Evolutionary conservation across 2,888 invertebrate genomes (phyloP), one percentile per base, ranked within the genome.

Genomic region (Diplolepis rosae): DNA sequence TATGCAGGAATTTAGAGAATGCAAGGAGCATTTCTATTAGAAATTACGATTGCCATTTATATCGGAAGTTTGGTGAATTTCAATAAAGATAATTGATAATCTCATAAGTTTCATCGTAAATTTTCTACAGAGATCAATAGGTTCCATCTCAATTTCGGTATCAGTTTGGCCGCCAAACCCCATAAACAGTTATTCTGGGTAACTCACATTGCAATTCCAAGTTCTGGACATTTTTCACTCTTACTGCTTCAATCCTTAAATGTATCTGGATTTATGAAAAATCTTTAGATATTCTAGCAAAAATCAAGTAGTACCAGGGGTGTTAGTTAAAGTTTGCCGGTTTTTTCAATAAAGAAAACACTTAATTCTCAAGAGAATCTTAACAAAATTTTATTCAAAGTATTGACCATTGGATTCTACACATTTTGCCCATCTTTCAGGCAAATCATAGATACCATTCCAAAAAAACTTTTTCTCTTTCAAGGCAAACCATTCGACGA

Each of bases 291-390:
- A 61, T 24, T 61, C 32, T 56, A 56, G 56, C 9, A 56, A 7
- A 61, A 61, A 24, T 61, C 61, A 61, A 61, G 61, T 35, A 39
- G 61, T 42, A 61, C n/a, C n/a, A n/a, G n/a, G n/a, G n/a, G n/a
- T n/a, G n/a, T n/a, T n/a, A n/a, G n/a, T n/a, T n/a, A n/a, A n/a
- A n/a, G n/a, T n/a, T n/a, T n/a, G n/a, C n/a, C n/a, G n/a, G n/a
- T n/a, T n/a, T n/a, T n/a, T n/a, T n/a, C n/a, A n/a, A n/a, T n/a
- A n/a, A n/a, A n/a, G n/a, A n/a, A n/a, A n/a, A n/a, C n/a, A n/a
- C n/a, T n/a, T n/a, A n/a, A n/a, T n/a, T n/a, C n/a, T n/a, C n/a
- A n/a, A n/a, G n/a, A n/a, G n/a, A n/a, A n/a, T n/a, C n/a, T n/a
- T n/a, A n/a, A n/a, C n/a, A n/a, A n/a, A n/a, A n/a, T n/a, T n/a